Percentiles rank a stretch among this genome's conserved stretches.
phyloP scores from a whole-genome alignment of 2,888 invertebrate species.

The Seira musarum region DNA sequence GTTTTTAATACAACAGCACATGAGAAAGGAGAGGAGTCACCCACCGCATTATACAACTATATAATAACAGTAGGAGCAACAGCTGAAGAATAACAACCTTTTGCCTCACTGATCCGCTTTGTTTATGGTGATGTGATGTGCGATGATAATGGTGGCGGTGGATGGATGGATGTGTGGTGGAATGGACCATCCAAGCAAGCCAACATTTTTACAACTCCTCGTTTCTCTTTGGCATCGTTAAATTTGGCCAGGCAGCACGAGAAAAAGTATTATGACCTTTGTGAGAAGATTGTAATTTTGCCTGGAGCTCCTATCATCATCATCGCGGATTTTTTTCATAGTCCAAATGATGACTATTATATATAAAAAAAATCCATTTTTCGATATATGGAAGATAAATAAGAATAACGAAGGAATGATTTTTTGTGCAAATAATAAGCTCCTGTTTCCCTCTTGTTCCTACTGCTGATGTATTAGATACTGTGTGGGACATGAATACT shows the following conservation, averaged over 20 bases:
- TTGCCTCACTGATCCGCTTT: conserved; percentile 39
- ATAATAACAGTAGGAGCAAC: neutral
- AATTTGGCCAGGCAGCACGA: conserved; percentile 29
- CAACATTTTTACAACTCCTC: neutral
- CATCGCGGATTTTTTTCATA: no score
- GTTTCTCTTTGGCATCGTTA: conserved; percentile 14
- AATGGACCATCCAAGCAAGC: neutral
- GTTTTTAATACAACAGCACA: conserved; percentile 14
- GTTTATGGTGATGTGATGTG: no score
- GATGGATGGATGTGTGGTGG: conserved; percentile 17
- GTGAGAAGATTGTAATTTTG: neutral
- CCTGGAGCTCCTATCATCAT: conserved; percentile 39
- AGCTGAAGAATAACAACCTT: conserved; percentile 34
- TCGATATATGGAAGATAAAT: neutral
- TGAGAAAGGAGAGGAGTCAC: conserved; percentile 16
- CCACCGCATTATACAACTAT: neutral
- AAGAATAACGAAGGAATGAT: neutral
- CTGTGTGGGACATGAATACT: conserved; percentile 31
- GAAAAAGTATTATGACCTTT: neutral
- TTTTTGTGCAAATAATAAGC: neutral
- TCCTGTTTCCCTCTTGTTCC: neutral
- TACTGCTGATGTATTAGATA: neutral
- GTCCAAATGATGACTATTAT: neutral
- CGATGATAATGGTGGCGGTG: no score
- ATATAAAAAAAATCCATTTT: neutral